These are phyloP conservation scores for Trichonephila inaurata DNA, from an alignment of 1,140 invertebrate genomes.

Conservation along the genomic window DNA sequence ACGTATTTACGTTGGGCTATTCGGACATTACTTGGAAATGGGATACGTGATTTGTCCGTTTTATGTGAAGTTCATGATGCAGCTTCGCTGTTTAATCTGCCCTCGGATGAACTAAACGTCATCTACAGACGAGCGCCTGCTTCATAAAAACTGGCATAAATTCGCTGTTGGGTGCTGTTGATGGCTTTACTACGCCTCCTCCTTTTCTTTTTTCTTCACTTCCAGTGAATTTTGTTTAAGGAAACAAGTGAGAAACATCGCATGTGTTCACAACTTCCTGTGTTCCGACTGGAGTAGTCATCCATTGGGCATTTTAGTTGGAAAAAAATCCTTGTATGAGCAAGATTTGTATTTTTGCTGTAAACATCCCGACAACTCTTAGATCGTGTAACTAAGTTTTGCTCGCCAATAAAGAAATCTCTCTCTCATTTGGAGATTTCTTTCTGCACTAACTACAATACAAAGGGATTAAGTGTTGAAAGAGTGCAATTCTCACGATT, in stretches of 20 bases:
- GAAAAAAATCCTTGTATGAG: no score
- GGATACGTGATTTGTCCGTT: slow-evolving; percentile 60
- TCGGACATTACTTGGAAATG: slow-evolving; percentile 53
- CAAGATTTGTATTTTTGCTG: no score
- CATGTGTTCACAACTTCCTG: not conserved
- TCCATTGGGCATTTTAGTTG: no score
- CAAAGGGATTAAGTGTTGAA: no score
- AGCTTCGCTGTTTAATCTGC: slow-evolving; percentile 37
- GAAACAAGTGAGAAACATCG: not conserved
- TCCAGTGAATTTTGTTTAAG: not conserved
- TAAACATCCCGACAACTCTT: no score
- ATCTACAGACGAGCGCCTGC: not conserved
- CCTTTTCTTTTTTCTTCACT: not conserved
- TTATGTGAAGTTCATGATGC: slow-evolving; percentile 45
- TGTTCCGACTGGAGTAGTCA: not conserved
- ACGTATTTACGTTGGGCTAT: slow-evolving; percentile 44
- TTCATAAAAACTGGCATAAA: slow-evolving; percentile 50
- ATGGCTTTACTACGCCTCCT: slow-evolving; percentile 22
- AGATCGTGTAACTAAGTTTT: no score
- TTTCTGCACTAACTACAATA: no score
- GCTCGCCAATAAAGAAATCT: no score
- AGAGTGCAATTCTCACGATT: no score
- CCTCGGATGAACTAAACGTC: slow-evolving; percentile 33
- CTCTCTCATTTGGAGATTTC: no score
- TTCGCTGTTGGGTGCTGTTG: slow-evolving; percentile 6